phyloP scores from a whole-genome alignment of 1,140 invertebrate genomes.

The Mizuhopecten yessoensis region DNA sequence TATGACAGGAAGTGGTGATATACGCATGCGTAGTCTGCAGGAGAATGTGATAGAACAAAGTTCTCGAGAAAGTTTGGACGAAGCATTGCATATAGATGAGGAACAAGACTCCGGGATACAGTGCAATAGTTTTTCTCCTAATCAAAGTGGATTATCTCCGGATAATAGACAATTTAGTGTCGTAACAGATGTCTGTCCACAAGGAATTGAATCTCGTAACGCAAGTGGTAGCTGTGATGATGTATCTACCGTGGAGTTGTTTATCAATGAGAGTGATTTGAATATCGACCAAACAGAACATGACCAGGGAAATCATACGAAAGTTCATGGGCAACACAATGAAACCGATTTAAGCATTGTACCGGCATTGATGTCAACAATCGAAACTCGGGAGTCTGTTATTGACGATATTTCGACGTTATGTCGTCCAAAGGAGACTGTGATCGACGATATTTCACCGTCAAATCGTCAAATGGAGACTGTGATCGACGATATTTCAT shows the following conservation, averaged over 20 bases:
- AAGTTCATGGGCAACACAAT: not conserved
- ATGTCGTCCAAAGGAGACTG: not conserved
- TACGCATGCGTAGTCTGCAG: slow-evolving; percentile 14
- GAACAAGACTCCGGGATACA: slow-evolving; percentile 10
- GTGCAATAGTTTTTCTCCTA: slow-evolving; percentile 12
- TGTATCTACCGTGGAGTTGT: not conserved
- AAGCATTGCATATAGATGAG: not conserved
- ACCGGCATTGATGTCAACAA: too few species aligned
- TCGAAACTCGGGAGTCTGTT: too few species aligned
- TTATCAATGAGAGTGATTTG: slow-evolving; percentile 19
- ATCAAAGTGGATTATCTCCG: slow-evolving; percentile 13
- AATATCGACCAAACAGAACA: not conserved
- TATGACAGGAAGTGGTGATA: slow-evolving; percentile 26
- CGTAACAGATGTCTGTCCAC: not conserved
- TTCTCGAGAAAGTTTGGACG: not conserved
- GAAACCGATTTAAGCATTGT: too few species aligned
- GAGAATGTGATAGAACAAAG: slow-evolving; percentile 5
- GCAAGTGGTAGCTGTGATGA: not conserved
- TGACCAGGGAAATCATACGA: not conserved
- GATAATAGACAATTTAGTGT: not conserved
- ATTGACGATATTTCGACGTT: too few species aligned
- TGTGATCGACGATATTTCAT: not conserved
- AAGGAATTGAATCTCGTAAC: not conserved
- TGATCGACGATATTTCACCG: not conserved
- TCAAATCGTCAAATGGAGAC: not conserved